Evolutionary conservation across 2,113 vertebrate genomes (phyloP), one percentile per base, ranked within the genome.

Genomic region (Chaetodon auriga): DNA sequence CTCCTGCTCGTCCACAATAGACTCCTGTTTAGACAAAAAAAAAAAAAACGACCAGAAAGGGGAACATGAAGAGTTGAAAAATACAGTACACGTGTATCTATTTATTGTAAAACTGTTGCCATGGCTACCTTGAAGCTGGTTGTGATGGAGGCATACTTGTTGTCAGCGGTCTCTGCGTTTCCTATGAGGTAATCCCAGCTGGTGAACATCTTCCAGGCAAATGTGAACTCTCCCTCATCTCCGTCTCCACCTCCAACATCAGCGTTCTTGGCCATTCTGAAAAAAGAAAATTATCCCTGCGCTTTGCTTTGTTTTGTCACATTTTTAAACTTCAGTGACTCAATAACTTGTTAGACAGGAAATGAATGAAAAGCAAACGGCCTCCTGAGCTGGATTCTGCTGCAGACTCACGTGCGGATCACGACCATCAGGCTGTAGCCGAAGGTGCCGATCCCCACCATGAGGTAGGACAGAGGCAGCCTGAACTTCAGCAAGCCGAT

Each of bases 111-210:
- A 45, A 13, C 0, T 11, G 61, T 84, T 64, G 43, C 38, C 12
- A 5, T 46, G 21, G 15, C 88, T 96, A 99, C 98, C 98, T 99
- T 99, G 92, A 99, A 99, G 92, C 97, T 99, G 85, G 98, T 99
- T 86, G 98, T 99, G 93, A 99, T 99, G 89, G 98, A 99, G 68
- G 96, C 97, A 5, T 96, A 99, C 57, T 99, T 99, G 94, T 97
- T 99, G 95, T 99, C 98, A 0, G 98, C 98, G 0, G 98, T 99
- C 90, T 99, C 98, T 7, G 98, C 92, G 48, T 99, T 99, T 73
- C 98, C 98, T 4, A 99, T 99, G 84, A 99, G 96, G 89, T 99
- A 99, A 91, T 99, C 98, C 98, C 98, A 99, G 94, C 98, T 99
- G 88, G 98, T 99, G 95, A 99, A 99, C 98, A 99, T 98, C 94